A percentile compares a stretch with the other conserved stretches of the same genome.
phyloP scores from a whole-genome alignment of 2,113 vertebrate species.

The Cygnus buccinator region DNA sequence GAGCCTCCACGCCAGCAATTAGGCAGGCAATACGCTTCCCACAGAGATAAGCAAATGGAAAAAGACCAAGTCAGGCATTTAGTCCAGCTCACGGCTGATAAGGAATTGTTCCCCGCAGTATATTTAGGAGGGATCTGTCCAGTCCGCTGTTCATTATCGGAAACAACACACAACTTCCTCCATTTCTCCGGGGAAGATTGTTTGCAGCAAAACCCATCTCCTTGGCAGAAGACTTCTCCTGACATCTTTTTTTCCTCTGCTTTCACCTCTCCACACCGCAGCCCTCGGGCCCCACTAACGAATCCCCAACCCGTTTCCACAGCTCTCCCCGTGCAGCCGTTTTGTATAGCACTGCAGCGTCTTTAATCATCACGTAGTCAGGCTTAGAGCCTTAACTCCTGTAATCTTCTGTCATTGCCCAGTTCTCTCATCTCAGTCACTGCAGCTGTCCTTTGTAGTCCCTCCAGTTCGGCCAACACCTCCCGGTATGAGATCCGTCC shows the following conservation, averaged over 20 bases:
- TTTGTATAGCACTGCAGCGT: neutral
- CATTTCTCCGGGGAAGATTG: neutral
- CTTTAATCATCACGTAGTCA: conserved; percentile 18
- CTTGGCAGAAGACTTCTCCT: neutral
- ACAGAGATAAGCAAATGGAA: conserved; percentile 15
- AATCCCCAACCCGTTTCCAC: neutral
- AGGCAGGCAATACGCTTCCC: neutral
- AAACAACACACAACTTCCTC: conserved; percentile 10
- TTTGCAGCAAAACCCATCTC: conserved; percentile 1
- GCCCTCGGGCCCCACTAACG: neutral
- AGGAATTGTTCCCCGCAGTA: neutral
- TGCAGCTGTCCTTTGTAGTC: neutral
- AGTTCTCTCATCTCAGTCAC: neutral
- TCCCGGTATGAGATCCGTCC: neutral
- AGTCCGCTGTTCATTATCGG: neutral
- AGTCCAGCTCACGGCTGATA: neutral
- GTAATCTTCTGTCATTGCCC: neutral
- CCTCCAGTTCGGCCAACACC: neutral
- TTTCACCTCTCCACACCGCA: neutral
- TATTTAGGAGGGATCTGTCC: conserved; percentile 38
- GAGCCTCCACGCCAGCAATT: neutral
- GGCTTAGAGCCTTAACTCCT: conserved; percentile 13
- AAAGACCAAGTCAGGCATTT: neutral
- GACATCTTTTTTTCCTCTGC: neutral
- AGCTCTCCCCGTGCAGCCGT: neutral